Evolutionary conservation across 2,797 vertebrate species (phyloP).

Genomic region (Chloroceryle amazona): DNA sequence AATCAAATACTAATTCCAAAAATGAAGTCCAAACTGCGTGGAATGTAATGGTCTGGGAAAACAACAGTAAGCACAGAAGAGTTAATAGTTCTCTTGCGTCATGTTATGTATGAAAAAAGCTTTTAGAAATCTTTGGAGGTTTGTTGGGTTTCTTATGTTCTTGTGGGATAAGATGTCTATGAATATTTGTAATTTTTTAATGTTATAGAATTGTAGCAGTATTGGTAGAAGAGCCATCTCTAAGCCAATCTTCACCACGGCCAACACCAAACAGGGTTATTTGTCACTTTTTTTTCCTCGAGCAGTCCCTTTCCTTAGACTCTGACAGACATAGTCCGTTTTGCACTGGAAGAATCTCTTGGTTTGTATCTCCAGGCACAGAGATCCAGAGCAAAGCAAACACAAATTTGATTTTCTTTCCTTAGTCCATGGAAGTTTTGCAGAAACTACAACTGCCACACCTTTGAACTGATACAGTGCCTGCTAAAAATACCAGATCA

Average conservation of each 20-base stretch:
- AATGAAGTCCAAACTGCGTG: neutral
- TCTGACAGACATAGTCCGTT: neutral
- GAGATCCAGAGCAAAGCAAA: neutral
- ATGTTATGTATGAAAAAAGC: fast-evolving
- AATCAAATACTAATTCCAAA: neutral
- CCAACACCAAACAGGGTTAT: neutral
- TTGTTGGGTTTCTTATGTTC: neutral
- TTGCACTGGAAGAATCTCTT: neutral
- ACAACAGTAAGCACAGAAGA: neutral
- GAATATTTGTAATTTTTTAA: neutral
- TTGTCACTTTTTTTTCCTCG: neutral
- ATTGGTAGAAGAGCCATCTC: neutral
- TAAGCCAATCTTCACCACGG: neutral
- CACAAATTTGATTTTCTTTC: neutral
- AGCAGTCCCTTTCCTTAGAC: neutral
- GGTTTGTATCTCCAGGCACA: neutral
- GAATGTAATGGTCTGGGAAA: neutral
- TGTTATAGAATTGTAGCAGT: neutral
- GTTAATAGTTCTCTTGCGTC: neutral
- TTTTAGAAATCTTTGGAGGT: neutral
- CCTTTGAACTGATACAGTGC: neutral
- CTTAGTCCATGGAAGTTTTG: neutral
- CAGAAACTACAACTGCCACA: neutral
- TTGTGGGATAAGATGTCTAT: neutral
- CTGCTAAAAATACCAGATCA: neutral